phyloP scores from a whole-genome alignment of 1,140 invertebrate genomes.

The Harpegnathos saltator region DNA sequence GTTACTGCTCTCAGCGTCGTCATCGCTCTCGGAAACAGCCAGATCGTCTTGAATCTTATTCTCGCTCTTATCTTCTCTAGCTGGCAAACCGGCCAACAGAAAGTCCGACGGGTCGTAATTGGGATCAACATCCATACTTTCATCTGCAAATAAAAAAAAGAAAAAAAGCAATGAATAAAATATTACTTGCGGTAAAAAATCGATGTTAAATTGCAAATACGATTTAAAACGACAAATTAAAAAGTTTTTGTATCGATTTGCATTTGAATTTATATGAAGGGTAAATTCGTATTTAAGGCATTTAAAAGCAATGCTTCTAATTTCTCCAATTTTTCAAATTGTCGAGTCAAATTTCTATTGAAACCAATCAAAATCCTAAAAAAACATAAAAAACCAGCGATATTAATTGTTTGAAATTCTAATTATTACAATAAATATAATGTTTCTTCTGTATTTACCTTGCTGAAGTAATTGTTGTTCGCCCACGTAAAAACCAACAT shows the following conservation, averaged over 20 bases:
- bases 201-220: neutral
- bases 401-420: neutral
- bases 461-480: constrained; percentile 85
- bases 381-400: neutral
- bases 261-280: too few relatives aligned
- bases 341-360: too few relatives aligned
- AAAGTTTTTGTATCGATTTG: too few relatives aligned
- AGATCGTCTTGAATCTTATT: constrained; percentile 90
- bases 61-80: constrained; percentile 81
- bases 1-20: constrained; percentile 86
- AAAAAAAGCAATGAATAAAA: constrained; percentile 40
- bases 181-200: constrained; percentile 24
- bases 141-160: constrained; percentile 87
- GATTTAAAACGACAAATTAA: too few relatives aligned
- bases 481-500: constrained; percentile 89
- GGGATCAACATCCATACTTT: constrained; percentile 92
- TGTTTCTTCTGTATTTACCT: constrained; percentile 72
- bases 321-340: too few relatives aligned
- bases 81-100: constrained; percentile 87
- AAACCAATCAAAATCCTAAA: too few relatives aligned
- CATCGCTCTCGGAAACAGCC: constrained; percentile 93
- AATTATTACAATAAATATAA: neutral
- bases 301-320: too few relatives aligned
- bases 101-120: constrained; percentile 96
- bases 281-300: too few relatives aligned